Conservation (phyloP, 2,113 vertebrate genomes). For the Megaceryle torquata region DNA sequence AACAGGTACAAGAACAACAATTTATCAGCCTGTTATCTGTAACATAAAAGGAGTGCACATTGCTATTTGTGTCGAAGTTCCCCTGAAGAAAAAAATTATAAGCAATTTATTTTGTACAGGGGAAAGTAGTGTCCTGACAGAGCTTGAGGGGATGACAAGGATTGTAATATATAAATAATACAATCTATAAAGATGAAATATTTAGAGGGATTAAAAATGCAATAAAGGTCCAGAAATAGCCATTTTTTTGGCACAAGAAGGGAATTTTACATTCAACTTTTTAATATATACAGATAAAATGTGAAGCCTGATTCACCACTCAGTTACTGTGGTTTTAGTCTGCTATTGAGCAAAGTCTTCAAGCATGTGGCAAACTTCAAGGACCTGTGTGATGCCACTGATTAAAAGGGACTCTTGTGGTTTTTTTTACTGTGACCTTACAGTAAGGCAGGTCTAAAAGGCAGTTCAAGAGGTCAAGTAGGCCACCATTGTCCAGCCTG, state of each 20-base stretch:
- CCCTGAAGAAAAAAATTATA: constrained; percentile 42
- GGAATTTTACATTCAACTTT: neutral
- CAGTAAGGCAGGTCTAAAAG: neutral
- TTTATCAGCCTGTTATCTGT: constrained; percentile 57
- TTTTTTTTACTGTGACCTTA: neutral
- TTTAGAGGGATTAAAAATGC: constrained; percentile 57
- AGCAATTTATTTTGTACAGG: constrained; percentile 47
- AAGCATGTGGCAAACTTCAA: neutral
- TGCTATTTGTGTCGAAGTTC: constrained; percentile 36
- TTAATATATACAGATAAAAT: neutral
- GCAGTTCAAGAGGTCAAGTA: neutral
- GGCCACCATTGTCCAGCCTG: neutral
- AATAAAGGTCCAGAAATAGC: constrained; percentile 32
- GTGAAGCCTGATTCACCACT: neutral
- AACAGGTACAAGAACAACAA: constrained; percentile 27
- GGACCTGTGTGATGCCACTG: neutral
- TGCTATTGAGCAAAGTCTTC: neutral
- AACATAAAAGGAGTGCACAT: constrained; percentile 16
- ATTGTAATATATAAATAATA: constrained; percentile 55
- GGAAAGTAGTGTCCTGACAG: constrained; percentile 38
- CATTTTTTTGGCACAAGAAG: neutral
- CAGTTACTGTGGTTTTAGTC: neutral
- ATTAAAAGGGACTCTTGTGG: neutral
- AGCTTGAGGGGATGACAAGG: constrained; percentile 32
- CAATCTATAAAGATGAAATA: constrained; percentile 50